Evolutionary conservation across 2,113 vertebrate genomes (phyloP), one percentile per base, ranked within the genome.

Genomic region (Siphamia tubifer): DNA sequence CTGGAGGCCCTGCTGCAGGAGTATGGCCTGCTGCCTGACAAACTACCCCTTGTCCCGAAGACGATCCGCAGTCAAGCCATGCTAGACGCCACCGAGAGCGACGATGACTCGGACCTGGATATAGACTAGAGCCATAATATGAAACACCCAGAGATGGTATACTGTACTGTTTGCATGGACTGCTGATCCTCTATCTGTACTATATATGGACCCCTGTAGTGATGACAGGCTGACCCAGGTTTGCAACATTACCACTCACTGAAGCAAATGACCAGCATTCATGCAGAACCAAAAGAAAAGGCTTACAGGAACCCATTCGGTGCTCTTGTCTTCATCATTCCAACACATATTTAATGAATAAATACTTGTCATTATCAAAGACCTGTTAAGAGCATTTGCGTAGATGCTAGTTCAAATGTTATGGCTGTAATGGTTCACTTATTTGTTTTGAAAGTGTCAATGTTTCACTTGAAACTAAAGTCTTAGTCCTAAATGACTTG

Each of bases 1-100:
- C 80, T 99, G 75, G 96, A 99, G 85, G 95, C 95, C 3, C 95
- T 99, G 66, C 91, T 99, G 67, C 95, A 95, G 76, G 98, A 99
- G 27, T 98, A 95, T 55, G 95, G 98, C 43, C 90, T 99, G 82
- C 93, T 99, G 57, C 96, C 97, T 0, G 97, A 98, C 66, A 99
- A 98, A 82, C 80, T 93, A 38, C 42, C 92, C 0, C 35, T 92
- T 24, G 76, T 92, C 30, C 68, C 91, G 27, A 91, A 94, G 4
- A 93, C 93, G 2, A 80, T 98, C 57, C 91, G 77, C 45, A 93
- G 94, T 0, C 91, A 94, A 0, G 85, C 89, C 16, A 87, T 95
- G 62, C 82, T 91, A 0, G 93, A 91, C 85, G 77, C 25, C 77
- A 52, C 24, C 19, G 91, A 87, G 57, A 95, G 92, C 12, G 96